Evolutionary conservation across 2,888 invertebrate species (phyloP).

Genomic region (Drosophila anomelani): DNA sequence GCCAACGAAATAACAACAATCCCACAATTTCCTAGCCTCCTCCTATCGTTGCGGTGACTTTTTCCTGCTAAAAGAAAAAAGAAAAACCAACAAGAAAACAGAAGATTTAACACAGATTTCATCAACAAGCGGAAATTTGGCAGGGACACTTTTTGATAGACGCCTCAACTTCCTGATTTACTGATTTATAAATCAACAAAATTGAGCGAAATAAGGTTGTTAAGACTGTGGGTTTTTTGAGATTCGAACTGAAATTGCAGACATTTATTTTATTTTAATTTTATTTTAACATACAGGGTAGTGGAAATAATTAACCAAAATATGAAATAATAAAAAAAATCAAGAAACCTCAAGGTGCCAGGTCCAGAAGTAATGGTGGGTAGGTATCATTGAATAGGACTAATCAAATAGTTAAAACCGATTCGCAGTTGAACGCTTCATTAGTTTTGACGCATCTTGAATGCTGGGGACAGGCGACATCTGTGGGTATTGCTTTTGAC

Average conservation of each 20-base stretch:
- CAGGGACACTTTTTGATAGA: constrained; percentile 6
- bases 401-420: constrained; percentile 60
- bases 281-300: too few relatives aligned
- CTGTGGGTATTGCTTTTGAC: constrained; percentile 27
- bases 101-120: constrained; percentile 43
- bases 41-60: background rate
- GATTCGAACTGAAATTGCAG: background rate
- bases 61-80: background rate
- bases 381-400: constrained; percentile 20
- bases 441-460: constrained; percentile 52
- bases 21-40: background rate
- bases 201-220: background rate
- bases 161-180: constrained; percentile 17
- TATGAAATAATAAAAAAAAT: too few relatives aligned
- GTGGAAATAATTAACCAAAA: too few relatives aligned
- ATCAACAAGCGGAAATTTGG: constrained; percentile 20
- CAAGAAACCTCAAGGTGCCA: too few relatives aligned
- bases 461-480: constrained; percentile 35
- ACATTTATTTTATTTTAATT: too few relatives aligned
- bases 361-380: background rate
- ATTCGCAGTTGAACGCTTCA: constrained; percentile 56
- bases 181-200: constrained; percentile 23
- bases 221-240: background rate
- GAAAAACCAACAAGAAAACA: constrained; percentile 10
- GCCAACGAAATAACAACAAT: constrained; percentile 11